Base-by-base conservation (phyloP, 2,888 invertebrate species). In the Meganola albula region DNA sequence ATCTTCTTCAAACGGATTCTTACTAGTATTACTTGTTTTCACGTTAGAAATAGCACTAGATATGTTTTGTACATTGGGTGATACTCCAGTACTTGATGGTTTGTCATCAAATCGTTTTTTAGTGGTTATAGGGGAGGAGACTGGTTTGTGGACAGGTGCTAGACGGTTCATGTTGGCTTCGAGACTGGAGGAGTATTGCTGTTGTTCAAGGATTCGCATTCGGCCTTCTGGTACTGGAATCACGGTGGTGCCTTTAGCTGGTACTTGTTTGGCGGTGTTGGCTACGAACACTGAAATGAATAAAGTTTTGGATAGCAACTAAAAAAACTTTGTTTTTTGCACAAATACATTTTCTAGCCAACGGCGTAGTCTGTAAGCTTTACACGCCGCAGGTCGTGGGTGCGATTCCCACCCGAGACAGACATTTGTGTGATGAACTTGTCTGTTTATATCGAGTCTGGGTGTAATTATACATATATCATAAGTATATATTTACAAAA, bases 101-200 rank as follows among this genome's bases (percentile, higher is more conserved):
- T 58, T 52, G 0, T 53, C 60, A 4, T 47, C 30, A 3, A 44
- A 31, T 6, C 37, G 27, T 30, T 61, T 62, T 14, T 58, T 62
- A 0, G 41, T 24, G 0, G 51, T 36, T 16, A 45, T 43, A 0
- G 75, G 69, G 0, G 73, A 66, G 1, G 55, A 47, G 37, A 67
- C 57, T 2, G 35, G 37, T 22, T 54, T 28, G 48, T 69, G 70
- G 0, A 67, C 52, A 0, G 80, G 78, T 10, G 74, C 70, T 0
- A 75, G 49, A 16, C 63, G 65, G 33, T 67, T 79, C 34, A 90
- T 68, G 67, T 90, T 89, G 0, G 89, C 89, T 53, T 91, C 90
- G 4, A 91, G 68, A 20, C 90, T 90, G 8, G 89, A 87, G 51
- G 89, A 88, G 68, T 90, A 90, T 4, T 79, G 74, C 12, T 74